Percentiles rank a stretch among this genome's conserved stretches.
phyloP scores from a whole-genome alignment of 1,140 invertebrate species.

The Vanessa tameamea region DNA sequence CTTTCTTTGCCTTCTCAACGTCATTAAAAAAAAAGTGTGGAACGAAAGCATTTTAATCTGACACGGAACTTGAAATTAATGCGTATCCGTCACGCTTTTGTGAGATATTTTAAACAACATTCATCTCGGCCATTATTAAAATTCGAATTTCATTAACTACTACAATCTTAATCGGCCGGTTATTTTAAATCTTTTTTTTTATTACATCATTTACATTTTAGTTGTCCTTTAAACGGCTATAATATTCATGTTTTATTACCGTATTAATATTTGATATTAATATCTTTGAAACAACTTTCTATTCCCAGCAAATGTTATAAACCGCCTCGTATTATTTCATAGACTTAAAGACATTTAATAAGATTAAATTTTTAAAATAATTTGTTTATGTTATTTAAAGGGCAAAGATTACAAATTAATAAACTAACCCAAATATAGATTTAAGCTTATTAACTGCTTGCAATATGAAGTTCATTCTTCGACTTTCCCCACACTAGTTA shows the following conservation, averaged over 20 bases:
- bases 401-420: no score
- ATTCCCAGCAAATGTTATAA: not conserved
- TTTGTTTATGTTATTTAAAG: no score
- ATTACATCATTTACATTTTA: not conserved
- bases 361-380: no score
- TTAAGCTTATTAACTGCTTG: no score
- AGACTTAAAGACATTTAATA: no score
- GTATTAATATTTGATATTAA: not conserved
- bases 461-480: no score
- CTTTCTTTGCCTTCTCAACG: no score
- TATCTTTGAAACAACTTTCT: not conserved
- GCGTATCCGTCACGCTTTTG: not conserved
- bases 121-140: not conserved
- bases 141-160: not conserved
- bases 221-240: not conserved
- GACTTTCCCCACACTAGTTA: no score
- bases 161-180: not conserved
- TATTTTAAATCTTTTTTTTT: conserved; percentile 2
- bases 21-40: not conserved
- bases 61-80: not conserved
- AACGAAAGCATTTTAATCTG: conserved; percentile 7
- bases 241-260: not conserved
- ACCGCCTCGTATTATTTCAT: no score
- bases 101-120: not conserved
- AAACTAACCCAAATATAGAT: no score